These are phyloP conservation scores for Mungos mungo DNA, from an alignment of 2,113 vertebrate genomes.

Conservation along the genomic window DNA sequence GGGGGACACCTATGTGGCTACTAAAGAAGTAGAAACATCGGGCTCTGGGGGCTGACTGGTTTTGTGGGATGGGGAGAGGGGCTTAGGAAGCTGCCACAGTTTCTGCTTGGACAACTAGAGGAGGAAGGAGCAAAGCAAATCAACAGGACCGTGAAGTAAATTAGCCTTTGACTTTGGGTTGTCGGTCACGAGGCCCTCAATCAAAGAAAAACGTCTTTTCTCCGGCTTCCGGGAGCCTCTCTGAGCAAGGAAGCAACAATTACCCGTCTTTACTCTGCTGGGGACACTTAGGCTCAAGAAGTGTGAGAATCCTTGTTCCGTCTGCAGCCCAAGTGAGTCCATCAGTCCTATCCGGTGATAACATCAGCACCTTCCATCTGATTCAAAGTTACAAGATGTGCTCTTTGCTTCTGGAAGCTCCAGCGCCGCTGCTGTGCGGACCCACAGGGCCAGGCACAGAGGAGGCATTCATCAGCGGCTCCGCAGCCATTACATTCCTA, in stretches of 20 bases:
- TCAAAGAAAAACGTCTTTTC: neutral
- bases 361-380: neutral
- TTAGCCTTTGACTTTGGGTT: neutral
- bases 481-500: neutral
- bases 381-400: neutral
- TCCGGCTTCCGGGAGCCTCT: neutral
- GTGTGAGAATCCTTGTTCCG: neutral
- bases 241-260: neutral
- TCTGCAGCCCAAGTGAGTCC: neutral
- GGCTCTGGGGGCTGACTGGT: rapidly evolving
- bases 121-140: neutral
- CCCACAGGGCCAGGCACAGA: neutral
- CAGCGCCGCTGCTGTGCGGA: neutral
- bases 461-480: neutral
- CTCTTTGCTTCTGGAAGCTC: neutral
- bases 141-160: neutral
- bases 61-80: neutral
- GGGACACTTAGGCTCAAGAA: neutral
- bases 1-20: neutral
- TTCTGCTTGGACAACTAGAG: neutral
- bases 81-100: neutral
- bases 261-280: neutral
- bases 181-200: neutral
- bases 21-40: neutral
- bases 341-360: rapidly evolving